Base-by-base conservation (phyloP, 2,113 vertebrate genomes). In the Suricata suricatta region DNA sequence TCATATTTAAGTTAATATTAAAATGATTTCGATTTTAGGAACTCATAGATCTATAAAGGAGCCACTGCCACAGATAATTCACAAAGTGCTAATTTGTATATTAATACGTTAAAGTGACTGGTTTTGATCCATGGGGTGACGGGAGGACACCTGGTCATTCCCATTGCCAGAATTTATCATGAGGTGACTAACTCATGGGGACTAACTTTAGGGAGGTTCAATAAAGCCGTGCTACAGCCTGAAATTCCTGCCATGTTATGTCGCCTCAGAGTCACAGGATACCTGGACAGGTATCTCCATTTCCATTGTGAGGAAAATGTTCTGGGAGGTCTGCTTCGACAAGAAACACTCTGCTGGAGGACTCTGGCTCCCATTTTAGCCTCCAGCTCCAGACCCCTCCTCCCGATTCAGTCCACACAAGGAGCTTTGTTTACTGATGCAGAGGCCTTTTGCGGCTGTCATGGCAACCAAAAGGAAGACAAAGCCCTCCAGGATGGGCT, bases 401-500 rank as follows among this genome's bases (percentile, higher is more conserved):
- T 91, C 64, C 63, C 4, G 25, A 69, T 88, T 93, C 90, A 54
- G n/a, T 35, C 29, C 87, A 92, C 57, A 77, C 50, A 83, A 72
- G 88, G 71, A 97, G 97, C 88, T 97, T 63, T 97, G 97, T 98
- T 98, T 98, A 96, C 63, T 64, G 68, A 97, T 95, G 90, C 84
- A 3, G 96, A 97, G 92, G 96, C 94, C 96, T 88, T 88, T 96
- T 12, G 0, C 52, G 88, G 97, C 97, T 98, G 98, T 94, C 98
- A 98, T 97, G 97, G 96, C 89, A 98, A 98, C 98, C 68, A 38
- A 86, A 87, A 82, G 90, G 93, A 93, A 95, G 84, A 96, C 94
- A 97, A 96, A 98, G 94, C 96, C 91, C 17, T 52, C 88, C 93
- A 82, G 94, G 97, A 96, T 97, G 87, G 96, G 95, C 85, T 81